Percentiles rank a stretch among this genome's conserved stretches.
Evolutionary conservation across 2,888 invertebrate species (phyloP).

Genomic region (Campopleginae sp.): DNA sequence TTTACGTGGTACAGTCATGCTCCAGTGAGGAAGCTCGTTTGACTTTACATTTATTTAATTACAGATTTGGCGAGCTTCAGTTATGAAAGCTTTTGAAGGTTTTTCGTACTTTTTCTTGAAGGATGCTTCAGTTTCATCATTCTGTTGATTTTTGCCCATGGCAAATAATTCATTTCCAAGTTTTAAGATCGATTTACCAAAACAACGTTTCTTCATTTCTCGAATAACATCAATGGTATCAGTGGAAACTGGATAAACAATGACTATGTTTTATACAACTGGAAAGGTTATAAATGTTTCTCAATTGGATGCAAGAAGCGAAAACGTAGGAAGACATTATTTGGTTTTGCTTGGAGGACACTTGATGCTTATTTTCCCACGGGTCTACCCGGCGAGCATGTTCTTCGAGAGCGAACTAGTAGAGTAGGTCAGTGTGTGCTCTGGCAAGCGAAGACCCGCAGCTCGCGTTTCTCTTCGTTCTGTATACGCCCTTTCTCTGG

Average conservation of each 20-base stretch:
- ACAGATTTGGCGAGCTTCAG: not conserved
- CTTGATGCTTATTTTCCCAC: constrained; percentile 7
- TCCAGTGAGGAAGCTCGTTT: not conserved
- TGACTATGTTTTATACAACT: not conserved
- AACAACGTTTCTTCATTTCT: not conserved
- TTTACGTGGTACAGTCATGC: not conserved
- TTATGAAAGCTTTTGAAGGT: not conserved
- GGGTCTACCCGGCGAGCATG: not conserved
- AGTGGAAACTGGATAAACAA: not conserved
- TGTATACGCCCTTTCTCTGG: constrained; percentile 42
- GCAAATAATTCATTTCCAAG: not conserved
- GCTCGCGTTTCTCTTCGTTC: constrained; percentile 42
- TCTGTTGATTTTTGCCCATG: not conserved
- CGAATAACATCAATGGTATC: not conserved
- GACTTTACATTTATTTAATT: not conserved
- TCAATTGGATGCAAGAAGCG: not conserved
- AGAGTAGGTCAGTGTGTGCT: constrained; percentile 36
- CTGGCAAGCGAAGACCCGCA: not conserved
- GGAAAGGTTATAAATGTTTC: not conserved
- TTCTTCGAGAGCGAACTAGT: not conserved
- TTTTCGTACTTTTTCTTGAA: not conserved
- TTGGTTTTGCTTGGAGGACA: not conserved
- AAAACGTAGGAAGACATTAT: not conserved
- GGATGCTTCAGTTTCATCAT: not conserved
- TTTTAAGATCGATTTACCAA: not conserved